A percentile compares a stretch with the other conserved stretches of the same genome.
Conservation (phyloP, 2,113 vertebrate species). For the Propithecus coquereli region DNA sequence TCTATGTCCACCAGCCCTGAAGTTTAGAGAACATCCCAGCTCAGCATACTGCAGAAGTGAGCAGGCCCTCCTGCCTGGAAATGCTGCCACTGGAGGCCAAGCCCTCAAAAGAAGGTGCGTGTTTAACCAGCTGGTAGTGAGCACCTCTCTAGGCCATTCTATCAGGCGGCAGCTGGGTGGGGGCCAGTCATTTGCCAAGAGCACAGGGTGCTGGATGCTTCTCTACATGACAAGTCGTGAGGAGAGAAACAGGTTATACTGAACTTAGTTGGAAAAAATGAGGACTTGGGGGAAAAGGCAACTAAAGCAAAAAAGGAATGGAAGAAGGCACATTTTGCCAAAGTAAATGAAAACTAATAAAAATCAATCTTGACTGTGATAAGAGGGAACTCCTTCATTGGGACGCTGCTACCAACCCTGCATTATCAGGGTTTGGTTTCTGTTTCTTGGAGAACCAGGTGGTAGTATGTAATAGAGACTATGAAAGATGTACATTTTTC, state of each 20-base stretch:
- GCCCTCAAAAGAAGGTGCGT: background rate
- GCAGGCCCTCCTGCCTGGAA: background rate
- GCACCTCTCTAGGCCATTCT: background rate
- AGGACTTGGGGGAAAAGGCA: background rate
- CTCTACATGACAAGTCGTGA: background rate
- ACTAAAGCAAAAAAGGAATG: background rate
- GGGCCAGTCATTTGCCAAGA: slow-evolving; percentile 32
- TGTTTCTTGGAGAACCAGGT: background rate
- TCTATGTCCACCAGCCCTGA: background rate
- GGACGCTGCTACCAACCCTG: too few relatives aligned
- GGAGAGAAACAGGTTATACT: background rate
- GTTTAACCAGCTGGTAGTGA: background rate
- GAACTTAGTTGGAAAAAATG: background rate
- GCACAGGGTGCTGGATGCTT: background rate
- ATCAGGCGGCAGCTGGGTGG: slow-evolving; percentile 35
- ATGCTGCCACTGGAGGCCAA: background rate
- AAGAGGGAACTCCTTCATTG: background rate
- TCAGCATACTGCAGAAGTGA: accelerated
- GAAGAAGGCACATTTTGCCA: background rate
- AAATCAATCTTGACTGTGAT: accelerated
- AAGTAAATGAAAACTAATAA: background rate
- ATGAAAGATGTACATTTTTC: background rate
- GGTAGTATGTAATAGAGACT: background rate
- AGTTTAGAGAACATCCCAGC: background rate
- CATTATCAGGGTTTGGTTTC: background rate